Evolutionary conservation across 2,797 vertebrate genomes (phyloP).

Genomic region (Tamandua tetradactyla): DNA sequence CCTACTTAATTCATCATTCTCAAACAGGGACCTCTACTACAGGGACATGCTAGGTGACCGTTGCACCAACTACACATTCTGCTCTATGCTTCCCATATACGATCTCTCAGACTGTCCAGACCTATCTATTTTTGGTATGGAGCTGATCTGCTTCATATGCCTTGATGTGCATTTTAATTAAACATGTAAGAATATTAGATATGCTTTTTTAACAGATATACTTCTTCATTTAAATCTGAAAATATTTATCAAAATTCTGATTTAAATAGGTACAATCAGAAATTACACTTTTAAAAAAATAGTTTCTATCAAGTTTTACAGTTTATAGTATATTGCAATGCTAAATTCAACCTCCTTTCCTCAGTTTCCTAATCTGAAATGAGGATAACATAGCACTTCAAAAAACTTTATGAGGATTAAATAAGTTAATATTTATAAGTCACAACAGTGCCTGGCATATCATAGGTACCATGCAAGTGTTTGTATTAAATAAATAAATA

Average conservation of each 20-base stretch:
- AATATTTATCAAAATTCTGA: not conserved
- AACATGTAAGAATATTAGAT: not conserved
- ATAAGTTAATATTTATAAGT: not conserved
- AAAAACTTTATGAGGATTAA: not conserved
- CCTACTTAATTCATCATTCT: constrained; percentile 23
- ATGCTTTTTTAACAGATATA: not conserved
- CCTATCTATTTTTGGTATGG: not conserved
- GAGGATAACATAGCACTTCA: not conserved
- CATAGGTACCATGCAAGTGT: not conserved
- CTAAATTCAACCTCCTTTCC: not conserved
- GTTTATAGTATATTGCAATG: not conserved
- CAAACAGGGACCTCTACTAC: not conserved
- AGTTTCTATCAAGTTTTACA: not conserved
- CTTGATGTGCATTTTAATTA: not conserved
- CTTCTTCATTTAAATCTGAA: constrained; percentile 4
- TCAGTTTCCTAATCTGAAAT: not conserved
- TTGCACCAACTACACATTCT: not conserved
- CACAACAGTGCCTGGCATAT: not conserved
- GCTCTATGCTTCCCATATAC: not conserved
- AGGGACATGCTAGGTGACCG: not conserved
- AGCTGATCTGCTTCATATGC: not conserved
- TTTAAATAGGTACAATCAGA: not conserved
- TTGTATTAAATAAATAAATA: constrained; percentile 13
- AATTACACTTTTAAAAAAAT: not conserved
- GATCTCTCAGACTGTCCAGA: not conserved